Evolutionary conservation across 2,888 invertebrate genomes (phyloP), one percentile per base, ranked within the genome.

Genomic region (Spilarctia lutea): DNA sequence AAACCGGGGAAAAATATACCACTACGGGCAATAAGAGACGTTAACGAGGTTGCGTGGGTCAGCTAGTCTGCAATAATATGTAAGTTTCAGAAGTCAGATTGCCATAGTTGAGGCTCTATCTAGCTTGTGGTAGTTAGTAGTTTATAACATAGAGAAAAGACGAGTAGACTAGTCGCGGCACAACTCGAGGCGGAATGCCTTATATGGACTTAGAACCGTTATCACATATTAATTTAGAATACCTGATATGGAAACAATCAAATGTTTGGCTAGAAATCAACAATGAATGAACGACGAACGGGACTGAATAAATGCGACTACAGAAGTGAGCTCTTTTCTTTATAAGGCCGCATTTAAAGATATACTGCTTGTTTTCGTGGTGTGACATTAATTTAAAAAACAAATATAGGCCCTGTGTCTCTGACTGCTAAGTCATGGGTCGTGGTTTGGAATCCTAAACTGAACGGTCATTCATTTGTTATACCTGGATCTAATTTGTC

Each of bases 171-270:
- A 27, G 27, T 27, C 27, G 63, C 63, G 63, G 63, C 30, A 63
- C 8, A 63, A 30, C 30, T 27, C 16, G 16, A 63, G 1, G 30
- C 30, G 18, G 63, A 30, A 63, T 30, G 8, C 63, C 78, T 78
- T 74, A 63, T 56, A 60, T 33, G 45, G n/a, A 48, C n/a, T 35
- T 65, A 73, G 78, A n/a, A 85, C 85, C 82, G 85, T 85, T 85
- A 85, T 77, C 74, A 78, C 66, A 60, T 74, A 75, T 68, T 63
- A 70, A 75, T 73, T 75, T 76, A 66, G 75, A 65, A 74, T 75
- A 68, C 81, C 76, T 85, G 79, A 79, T 82, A 79, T 79, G 75
- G 82, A 69, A 79, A 82, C 79, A 84, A 83, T 79, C 81, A 79
- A 81, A 78, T 72, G 75, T 77, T 72, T 77, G 79, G 78, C 67